phyloP scores from a whole-genome alignment of 2,888 invertebrate genomes.

The Stenolophus ochropezus region DNA sequence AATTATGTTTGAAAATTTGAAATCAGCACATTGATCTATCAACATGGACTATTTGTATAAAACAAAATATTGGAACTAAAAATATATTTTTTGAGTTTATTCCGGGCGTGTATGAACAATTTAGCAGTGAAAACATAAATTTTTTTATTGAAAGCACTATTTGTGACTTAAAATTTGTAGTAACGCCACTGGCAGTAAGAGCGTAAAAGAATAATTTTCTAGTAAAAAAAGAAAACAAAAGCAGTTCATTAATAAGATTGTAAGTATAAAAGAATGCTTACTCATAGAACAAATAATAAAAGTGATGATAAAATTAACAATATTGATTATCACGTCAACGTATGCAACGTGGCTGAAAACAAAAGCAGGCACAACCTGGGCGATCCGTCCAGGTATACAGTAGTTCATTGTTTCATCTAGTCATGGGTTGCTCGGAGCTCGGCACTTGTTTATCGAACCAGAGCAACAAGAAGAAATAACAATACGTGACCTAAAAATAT shows the following conservation, averaged over 20 bases:
- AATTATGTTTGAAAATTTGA: too few species aligned
- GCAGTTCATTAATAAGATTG: slow-evolving; percentile 14
- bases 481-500: slow-evolving; percentile 67
- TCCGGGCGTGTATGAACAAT: too few species aligned
- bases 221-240: slow-evolving; percentile 4
- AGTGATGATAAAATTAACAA: slow-evolving; percentile 43
- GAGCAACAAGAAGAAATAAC: slow-evolving; percentile 57
- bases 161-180: too few species aligned
- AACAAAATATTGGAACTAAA: too few species aligned
- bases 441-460: slow-evolving; percentile 56
- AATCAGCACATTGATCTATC: too few species aligned
- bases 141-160: too few species aligned
- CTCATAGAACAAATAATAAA: slow-evolving; percentile 35
- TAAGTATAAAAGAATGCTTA: slow-evolving; percentile 18
- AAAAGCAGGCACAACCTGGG: slow-evolving; percentile 38
- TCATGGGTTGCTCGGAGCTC: slow-evolving; percentile 10
- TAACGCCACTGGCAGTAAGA: too few species aligned
- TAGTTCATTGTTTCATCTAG: slow-evolving; percentile 50
- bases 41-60: too few species aligned
- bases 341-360: slow-evolving; percentile 10
- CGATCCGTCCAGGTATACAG: slow-evolving; percentile 40
- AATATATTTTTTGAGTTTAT: too few species aligned
- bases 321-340: slow-evolving; percentile 41
- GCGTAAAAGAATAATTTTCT: not conserved
- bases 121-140: too few species aligned